Conservation (phyloP, 2,113 vertebrate genomes). For the Asarcornis scutulata region DNA sequence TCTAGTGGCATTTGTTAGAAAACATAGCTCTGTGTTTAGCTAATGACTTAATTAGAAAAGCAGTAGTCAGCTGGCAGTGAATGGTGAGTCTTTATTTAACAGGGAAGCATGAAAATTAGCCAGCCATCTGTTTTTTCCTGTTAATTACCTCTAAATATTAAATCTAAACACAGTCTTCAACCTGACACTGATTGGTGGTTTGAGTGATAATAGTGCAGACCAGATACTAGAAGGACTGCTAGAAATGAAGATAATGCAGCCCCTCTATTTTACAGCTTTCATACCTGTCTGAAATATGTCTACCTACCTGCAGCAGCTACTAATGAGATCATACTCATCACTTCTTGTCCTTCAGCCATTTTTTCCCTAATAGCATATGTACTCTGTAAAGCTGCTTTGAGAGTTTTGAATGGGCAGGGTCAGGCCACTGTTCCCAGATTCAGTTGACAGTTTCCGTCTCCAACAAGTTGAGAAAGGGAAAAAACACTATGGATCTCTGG, state of each 20-base stretch:
- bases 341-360: background rate
- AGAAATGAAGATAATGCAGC: background rate
- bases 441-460: background rate
- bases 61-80: slow-evolving; percentile 53
- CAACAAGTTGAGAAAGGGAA: background rate
- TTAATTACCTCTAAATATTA: slow-evolving; percentile 58
- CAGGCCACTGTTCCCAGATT: background rate
- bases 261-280: background rate
- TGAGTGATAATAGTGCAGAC: background rate
- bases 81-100: slow-evolving; percentile 45
- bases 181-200: slow-evolving; percentile 6
- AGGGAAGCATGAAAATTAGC: slow-evolving; percentile 42
- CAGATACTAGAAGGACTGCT: background rate
- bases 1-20: slow-evolving; percentile 43
- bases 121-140: slow-evolving; percentile 53
- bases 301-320: background rate
- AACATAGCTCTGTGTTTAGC: slow-evolving; percentile 44
- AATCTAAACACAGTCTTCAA: slow-evolving; percentile 31
- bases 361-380: accelerated
- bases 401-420: background rate
- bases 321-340: background rate
- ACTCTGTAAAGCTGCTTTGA: background rate
- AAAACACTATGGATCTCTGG: background rate
- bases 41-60: slow-evolving; percentile 65
- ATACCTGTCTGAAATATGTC: background rate